Percentiles rank a stretch among this genome's conserved stretches.
These are phyloP conservation scores for Diphyllodes magnificus DNA, from an alignment of 2,113 vertebrate species.

Conservation along the genomic window DNA sequence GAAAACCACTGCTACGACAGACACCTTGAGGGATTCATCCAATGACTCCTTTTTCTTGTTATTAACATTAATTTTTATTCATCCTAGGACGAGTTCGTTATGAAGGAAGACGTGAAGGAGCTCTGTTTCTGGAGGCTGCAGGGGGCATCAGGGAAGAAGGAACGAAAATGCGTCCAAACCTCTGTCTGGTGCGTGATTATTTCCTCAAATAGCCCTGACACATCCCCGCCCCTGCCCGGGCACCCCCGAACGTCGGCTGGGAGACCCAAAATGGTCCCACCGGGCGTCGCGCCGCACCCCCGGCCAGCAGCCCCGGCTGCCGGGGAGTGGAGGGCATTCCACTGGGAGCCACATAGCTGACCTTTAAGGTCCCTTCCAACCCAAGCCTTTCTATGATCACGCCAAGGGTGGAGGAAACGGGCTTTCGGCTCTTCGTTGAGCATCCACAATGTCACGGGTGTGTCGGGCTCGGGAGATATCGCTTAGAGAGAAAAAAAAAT, in stretches of 20 bases:
- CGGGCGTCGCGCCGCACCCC: rapidly evolving
- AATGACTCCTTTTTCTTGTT: neutral
- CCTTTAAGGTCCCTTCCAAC: neutral
- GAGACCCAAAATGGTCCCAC: neutral
- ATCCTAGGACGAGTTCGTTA: neutral
- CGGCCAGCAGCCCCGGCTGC: neutral
- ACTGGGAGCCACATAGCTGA: neutral
- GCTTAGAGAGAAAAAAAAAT: neutral
- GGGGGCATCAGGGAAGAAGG: neutral
- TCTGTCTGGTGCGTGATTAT: neutral
- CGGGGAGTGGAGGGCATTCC: too few species aligned
- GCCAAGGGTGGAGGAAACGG: too few species aligned
- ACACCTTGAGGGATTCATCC: neutral
- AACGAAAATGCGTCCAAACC: neutral
- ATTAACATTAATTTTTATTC: neutral
- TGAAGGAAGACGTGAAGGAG: neutral
- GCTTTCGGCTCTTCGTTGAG: neutral
- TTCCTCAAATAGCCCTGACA: neutral
- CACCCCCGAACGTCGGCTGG: neutral
- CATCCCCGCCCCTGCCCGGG: too few species aligned
- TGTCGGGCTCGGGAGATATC: neutral
- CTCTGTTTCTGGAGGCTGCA: neutral
- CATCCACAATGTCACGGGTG: neutral
- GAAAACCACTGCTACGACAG: rapidly evolving
- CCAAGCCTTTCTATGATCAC: neutral